Base-by-base conservation (phyloP, 2,888 invertebrate species). In the Iselma pallidipennis region DNA sequence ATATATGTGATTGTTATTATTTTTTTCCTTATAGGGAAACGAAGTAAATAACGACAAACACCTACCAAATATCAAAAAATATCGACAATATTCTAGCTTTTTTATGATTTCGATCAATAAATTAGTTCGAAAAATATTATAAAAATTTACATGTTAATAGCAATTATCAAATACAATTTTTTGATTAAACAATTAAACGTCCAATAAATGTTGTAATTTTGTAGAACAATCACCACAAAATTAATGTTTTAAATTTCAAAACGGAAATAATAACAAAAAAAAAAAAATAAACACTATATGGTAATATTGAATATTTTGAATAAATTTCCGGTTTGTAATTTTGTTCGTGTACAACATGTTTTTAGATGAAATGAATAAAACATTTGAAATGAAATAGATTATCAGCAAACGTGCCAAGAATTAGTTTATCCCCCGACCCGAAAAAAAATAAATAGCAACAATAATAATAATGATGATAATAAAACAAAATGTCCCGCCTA, bases 81-180 rank as follows among this genome's bases (percentile, higher is more conserved):
- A 6, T 25, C 25, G 16, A 33, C n/a, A 33, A n/a, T 4, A 31
- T 4, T 16, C 16, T 10, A 45, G 21, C 21, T 19, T 9, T 16
- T 37, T 4, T 37, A 37, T 9, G 21, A 16, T 1, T n/a, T n/a
- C n/a, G n/a, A n/a, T 45, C 16, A 45, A 45, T 21, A 2, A 45
- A n/a, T n/a, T n/a, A n/a, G n/a, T n/a, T n/a, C n/a, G 21, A 10
- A 21, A 21, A 45, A 45, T n/a, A n/a, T n/a, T n/a, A 10, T 21
- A 45, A 45, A 45, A 19, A 45, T 45, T 45, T 45, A 45, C 45
- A 45, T 45, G n/a, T n/a, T n/a, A n/a, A n/a, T n/a, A n/a, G n/a
- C n/a, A n/a, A n/a, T n/a, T n/a, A n/a, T n/a, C n/a, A n/a, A n/a
- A n/a, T n/a, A n/a, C n/a, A n/a, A n/a, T n/a, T n/a, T n/a, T 45